Conservation (phyloP, 2,797 vertebrate species). For the Pantherophis alleghaniensis region DNA sequence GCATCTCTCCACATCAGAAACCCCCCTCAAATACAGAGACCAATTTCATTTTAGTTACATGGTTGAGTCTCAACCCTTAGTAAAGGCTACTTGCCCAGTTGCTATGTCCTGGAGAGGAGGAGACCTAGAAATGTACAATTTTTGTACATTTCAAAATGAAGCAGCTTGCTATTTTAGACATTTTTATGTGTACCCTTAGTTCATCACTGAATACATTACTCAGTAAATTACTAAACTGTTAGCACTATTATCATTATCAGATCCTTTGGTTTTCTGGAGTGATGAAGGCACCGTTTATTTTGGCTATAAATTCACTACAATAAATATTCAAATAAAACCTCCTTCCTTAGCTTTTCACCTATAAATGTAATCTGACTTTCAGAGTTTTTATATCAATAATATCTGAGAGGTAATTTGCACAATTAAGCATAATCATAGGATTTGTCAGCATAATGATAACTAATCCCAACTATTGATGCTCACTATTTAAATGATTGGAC, state of each 20-base stretch:
- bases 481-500: background rate
- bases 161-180: background rate
- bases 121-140: background rate
- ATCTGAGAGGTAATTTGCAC: background rate
- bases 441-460: background rate
- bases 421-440: background rate
- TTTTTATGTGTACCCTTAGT: background rate
- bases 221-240: background rate
- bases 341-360: background rate
- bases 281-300: background rate
- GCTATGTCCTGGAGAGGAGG: background rate
- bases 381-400: background rate
- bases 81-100: background rate
- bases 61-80: conserved; percentile 79
- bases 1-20: conserved; percentile 90
- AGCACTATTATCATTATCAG: background rate
- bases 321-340: background rate
- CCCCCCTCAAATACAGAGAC: conserved; percentile 80
- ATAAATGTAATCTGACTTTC: background rate
- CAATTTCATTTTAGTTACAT: conserved; percentile 88
- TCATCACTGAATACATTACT: background rate
- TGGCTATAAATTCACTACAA: background rate
- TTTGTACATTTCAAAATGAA: conserved; percentile 3
- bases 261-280: background rate
- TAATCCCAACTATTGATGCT: background rate